Base-by-base conservation (phyloP, 2,888 invertebrate genomes). In the Eustalomyia histrio region DNA sequence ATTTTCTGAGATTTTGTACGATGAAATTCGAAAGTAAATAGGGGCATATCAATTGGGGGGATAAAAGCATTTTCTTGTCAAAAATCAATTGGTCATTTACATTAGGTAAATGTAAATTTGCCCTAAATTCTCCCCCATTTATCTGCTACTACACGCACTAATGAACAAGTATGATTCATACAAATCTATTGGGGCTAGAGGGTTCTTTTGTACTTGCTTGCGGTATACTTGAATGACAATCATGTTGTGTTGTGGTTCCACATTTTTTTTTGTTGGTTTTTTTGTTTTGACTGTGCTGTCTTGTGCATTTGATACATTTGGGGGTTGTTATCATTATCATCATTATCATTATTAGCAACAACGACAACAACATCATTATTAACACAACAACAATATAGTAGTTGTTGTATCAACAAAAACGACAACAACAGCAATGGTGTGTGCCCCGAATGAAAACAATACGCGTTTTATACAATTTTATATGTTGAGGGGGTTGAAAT, bases 401-500 rank as follows among this genome's bases (percentile, higher is more conserved):
- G 50, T 57, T 47, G 68, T 47, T 67, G 12, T 61, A 80, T 58
- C n/a, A 43, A 35, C 24, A 55, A 24, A 9, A 57, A 67, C 12
- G 55, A 39, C 53, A 17, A 14, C 16, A 53, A 35, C 9, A 39
- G 18, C 6, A 17, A 21, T 35, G 10, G 76, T 73, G 58, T 79
- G 64, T 79, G 57, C 39, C 35, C 5, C 67, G 55, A 68, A 79
- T 79, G 61, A 68, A 67, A 67, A 73, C 47, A 78, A 72, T 73
- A 79, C 78, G 65, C 21, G 17, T 29, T 29, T n/a, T 16, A 29
- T n/a, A 57, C 57, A 16, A 24, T 57, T 57, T 21, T 33, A 24
- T 57, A 57, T 57, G 57, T 57, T 47, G 81, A 78, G 81, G 81
- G 29, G 81, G 81, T 81, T 81, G 81, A 81, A 81, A 81, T 78